Conservation (phyloP, 2,113 vertebrate genomes). For the Empidonax alnorum region DNA sequence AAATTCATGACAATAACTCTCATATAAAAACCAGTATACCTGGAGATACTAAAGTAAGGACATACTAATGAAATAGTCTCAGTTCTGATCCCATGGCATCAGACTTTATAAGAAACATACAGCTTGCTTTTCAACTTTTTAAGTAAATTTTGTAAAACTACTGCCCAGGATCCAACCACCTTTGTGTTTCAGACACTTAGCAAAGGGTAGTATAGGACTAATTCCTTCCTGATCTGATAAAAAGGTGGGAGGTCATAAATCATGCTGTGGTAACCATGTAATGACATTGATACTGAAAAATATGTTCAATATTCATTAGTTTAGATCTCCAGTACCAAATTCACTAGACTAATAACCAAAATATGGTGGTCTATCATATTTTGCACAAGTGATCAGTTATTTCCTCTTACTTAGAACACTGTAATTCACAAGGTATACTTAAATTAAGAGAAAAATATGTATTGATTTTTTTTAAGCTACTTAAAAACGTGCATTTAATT, state of each 20-base stretch:
- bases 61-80: background rate
- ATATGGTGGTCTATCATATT: background rate
- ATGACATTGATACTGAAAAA: background rate
- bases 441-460: background rate
- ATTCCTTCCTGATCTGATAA: background rate
- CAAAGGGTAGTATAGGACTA: no score
- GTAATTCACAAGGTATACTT: background rate
- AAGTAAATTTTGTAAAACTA: background rate
- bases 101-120: background rate
- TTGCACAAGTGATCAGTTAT: background rate
- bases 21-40: background rate
- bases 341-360: background rate
- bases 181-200: background rate
- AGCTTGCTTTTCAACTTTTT: background rate
- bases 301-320: background rate
- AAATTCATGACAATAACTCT: background rate
- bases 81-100: background rate
- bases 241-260: background rate
- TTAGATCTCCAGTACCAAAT: background rate
- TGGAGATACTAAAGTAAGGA: background rate
- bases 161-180: no score
- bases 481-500: background rate
- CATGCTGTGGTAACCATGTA: accelerated
- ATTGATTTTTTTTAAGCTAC: background rate
- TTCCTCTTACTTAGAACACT: background rate